Evolutionary conservation across 2,113 vertebrate species (phyloP).

Genomic region (Ceuthmochares aereus): DNA sequence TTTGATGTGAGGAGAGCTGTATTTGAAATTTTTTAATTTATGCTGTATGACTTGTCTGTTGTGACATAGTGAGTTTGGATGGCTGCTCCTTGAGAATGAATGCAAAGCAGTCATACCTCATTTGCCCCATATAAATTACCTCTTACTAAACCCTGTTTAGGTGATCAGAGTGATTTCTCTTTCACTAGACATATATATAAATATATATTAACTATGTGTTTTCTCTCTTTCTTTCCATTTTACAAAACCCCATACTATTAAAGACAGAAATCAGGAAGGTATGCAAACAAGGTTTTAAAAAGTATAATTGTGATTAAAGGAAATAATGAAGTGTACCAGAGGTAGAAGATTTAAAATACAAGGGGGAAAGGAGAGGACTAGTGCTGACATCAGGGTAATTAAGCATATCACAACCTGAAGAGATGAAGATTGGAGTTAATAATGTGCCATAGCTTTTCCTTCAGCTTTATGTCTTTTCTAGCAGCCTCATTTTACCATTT

Average conservation of each 20-base stretch:
- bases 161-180: background rate
- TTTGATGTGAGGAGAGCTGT: slow-evolving; percentile 1
- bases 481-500: background rate
- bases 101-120: background rate
- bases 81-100: slow-evolving; percentile 19
- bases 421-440: background rate
- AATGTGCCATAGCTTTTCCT: background rate
- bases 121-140: background rate
- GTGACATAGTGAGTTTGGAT: background rate
- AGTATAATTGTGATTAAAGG: background rate
- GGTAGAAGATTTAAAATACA: background rate
- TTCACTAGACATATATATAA: background rate
- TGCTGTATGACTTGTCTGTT: background rate
- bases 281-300: slow-evolving; percentile 1
- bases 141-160: background rate
- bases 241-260: background rate
- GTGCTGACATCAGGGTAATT: background rate
- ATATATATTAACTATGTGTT: background rate
- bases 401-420: background rate
- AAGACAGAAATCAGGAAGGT: background rate
- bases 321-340: background rate
- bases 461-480: background rate
- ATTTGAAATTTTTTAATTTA: slow-evolving; percentile 46
- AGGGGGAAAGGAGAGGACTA: background rate
- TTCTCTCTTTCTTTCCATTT: background rate